Conservation (phyloP, 2,888 invertebrate species). For the Oscheius sp. region DNA sequence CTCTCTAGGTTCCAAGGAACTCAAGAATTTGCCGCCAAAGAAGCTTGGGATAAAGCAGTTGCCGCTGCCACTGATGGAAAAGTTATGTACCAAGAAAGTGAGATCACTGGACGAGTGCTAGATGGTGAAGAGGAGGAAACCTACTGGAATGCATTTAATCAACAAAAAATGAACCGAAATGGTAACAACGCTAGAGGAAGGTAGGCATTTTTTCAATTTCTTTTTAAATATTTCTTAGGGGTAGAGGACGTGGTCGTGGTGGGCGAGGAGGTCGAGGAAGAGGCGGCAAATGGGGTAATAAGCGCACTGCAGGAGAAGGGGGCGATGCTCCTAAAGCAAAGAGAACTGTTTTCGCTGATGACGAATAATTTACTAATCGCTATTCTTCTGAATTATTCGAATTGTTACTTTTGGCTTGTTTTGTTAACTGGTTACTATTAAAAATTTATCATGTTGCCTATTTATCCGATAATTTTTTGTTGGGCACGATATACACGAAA, state of each 20-base stretch:
- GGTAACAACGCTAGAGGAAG: background rate
- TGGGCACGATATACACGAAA: background rate
- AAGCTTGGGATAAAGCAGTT: slow-evolving; percentile 62
- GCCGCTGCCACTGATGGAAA: slow-evolving; percentile 60
- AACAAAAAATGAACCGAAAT: slow-evolving; percentile 43
- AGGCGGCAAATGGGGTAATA: slow-evolving; percentile 16
- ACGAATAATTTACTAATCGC: background rate
- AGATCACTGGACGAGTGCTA: slow-evolving; percentile 49
- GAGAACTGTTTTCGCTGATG: slow-evolving; percentile 20
- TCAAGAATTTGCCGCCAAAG: slow-evolving; percentile 54
- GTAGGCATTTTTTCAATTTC: background rate
- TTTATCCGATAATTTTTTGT: background rate
- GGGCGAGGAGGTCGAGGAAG: slow-evolving; percentile 32
- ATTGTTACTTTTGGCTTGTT: background rate
- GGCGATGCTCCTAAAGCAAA: slow-evolving; percentile 2
- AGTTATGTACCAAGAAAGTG: slow-evolving; percentile 51
- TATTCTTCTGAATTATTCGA: background rate
- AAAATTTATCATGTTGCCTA: background rate
- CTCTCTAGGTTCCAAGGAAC: slow-evolving; percentile 15
- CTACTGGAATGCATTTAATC: slow-evolving; percentile 66
- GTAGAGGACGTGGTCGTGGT: slow-evolving; percentile 41
- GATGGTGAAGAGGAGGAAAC: slow-evolving; percentile 67
- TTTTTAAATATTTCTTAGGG: slow-evolving; percentile 18
- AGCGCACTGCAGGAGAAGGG: background rate
- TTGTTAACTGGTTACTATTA: background rate